Percentiles rank a stretch among this genome's conserved stretches.
These are phyloP conservation scores for Euspilapteryx auroguttella DNA, from an alignment of 2,888 invertebrate species.

Conservation along the genomic window DNA sequence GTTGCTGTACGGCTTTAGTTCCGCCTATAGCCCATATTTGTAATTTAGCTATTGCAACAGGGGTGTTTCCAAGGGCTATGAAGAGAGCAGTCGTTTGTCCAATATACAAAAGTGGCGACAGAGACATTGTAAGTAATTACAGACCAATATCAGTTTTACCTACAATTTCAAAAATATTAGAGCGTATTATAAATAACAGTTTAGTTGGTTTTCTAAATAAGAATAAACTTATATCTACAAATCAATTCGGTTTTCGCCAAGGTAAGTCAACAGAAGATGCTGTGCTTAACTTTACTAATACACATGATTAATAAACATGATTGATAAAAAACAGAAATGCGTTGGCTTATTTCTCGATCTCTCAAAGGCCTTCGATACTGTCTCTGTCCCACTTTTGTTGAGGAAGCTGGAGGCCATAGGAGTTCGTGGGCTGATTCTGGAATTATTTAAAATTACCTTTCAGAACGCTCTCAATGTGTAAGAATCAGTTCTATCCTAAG, in stretches of 20 bases:
- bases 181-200: constrained; percentile 1
- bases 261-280: constrained; percentile 5
- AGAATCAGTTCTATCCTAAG: too few relatives aligned
- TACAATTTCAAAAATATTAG: constrained; percentile 2
- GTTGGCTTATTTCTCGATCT: too few relatives aligned
- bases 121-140: constrained; percentile 2
- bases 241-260: constrained; percentile 4
- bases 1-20: too few relatives aligned
- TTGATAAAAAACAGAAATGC: too few relatives aligned
- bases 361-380: too few relatives aligned
- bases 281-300: not conserved
- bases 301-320: too few relatives aligned
- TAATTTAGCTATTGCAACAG: constrained; percentile 1
- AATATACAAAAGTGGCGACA: constrained; percentile 2
- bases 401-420: too few relatives aligned
- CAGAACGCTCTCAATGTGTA: too few relatives aligned
- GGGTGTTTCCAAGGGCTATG: not conserved
- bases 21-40: constrained; percentile 2
- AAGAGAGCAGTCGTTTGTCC: constrained; percentile 2
- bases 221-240: constrained; percentile 3
- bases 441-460: too few relatives aligned
- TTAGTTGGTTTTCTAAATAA: constrained; percentile 2
- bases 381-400: too few relatives aligned
- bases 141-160: constrained; percentile 5
- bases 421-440: too few relatives aligned